Conservation (phyloP, 2,888 invertebrate species). For the Drosophila mercatorum region DNA sequence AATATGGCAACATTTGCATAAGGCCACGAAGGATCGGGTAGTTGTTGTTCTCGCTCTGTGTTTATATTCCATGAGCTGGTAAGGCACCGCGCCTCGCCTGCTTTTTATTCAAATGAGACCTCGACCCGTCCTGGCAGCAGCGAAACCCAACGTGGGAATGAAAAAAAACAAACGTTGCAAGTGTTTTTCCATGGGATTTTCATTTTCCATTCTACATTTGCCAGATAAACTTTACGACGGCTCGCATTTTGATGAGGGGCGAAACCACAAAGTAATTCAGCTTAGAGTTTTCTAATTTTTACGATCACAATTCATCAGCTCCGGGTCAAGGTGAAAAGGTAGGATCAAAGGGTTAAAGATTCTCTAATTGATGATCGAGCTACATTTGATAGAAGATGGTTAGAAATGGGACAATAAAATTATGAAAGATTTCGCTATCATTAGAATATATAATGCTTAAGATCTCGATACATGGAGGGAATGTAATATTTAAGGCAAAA, state of each 20-base stretch:
- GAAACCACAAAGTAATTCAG: constrained; percentile 17
- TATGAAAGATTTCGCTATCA: background rate
- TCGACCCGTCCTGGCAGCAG: constrained; percentile 43
- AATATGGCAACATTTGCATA: constrained; percentile 66
- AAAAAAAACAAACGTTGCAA: constrained; percentile 63
- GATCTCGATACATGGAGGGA: background rate
- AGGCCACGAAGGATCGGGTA: constrained; percentile 41
- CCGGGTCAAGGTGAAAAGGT: background rate
- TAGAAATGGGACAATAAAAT: background rate
- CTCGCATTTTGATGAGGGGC: constrained; percentile 40
- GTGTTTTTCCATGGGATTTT: constrained; percentile 37
- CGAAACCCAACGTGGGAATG: constrained; percentile 62
- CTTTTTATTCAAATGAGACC: constrained; percentile 39
- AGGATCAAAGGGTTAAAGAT: constrained; percentile 15
- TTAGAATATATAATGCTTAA: background rate
- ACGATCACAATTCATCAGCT: constrained; percentile 7
- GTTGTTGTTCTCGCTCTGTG: background rate
- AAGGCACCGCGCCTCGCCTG: constrained; percentile 56
- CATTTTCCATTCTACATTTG: background rate
- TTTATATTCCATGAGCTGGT: constrained; percentile 1
- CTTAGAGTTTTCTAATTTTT: constrained; percentile 8
- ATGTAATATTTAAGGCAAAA: background rate
- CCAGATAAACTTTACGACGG: constrained; percentile 4
- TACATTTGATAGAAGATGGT: background rate
- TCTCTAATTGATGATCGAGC: constrained; percentile 16